Percentiles rank a stretch among this genome's conserved stretches.
These are phyloP conservation scores for Chesias legatella DNA, from an alignment of 2,888 invertebrate species.

Conservation along the genomic window DNA sequence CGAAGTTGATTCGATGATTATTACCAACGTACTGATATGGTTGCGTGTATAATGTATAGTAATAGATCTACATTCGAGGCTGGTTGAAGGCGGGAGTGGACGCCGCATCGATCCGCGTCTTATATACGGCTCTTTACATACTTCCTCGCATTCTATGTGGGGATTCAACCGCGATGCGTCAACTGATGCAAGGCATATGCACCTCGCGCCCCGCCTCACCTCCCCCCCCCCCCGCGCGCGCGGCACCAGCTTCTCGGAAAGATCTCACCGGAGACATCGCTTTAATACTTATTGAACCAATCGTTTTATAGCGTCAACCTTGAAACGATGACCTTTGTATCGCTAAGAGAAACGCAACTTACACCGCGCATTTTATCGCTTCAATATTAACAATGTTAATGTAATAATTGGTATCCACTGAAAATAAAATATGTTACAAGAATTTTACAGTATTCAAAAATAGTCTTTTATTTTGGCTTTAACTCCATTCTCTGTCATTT, in stretches of 20 bases:
- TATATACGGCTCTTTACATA: constrained; percentile 71
- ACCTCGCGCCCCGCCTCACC: constrained; percentile 45
- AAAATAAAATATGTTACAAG: too few relatives aligned
- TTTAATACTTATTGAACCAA: constrained; percentile 45
- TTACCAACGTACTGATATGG: neutral
- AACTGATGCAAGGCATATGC: constrained; percentile 70
- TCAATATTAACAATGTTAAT: too few relatives aligned
- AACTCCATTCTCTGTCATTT: too few relatives aligned
- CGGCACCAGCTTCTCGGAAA: constrained; percentile 34
- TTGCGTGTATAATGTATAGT: constrained; percentile 3
- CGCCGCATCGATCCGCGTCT: constrained; percentile 73
- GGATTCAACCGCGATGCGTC: constrained; percentile 77
- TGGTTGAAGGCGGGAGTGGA: constrained; percentile 52
- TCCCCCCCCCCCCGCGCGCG: constrained; percentile 32
- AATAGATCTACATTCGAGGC: constrained; percentile 22
- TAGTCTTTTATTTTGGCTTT: too few relatives aligned
- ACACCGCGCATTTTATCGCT: constrained; percentile 18
- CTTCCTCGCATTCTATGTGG: constrained; percentile 71
- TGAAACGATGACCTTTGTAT: constrained; percentile 50
- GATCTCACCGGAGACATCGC: constrained; percentile 40
- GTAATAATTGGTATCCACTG: too few relatives aligned
- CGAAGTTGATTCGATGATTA: constrained; percentile 3
- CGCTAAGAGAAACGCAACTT: constrained; percentile 30
- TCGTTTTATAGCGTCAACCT: constrained; percentile 48
- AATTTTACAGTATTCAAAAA: too few relatives aligned